phyloP scores from a whole-genome alignment of 2,888 invertebrate genomes.

The Falcaria lacertinaria region DNA sequence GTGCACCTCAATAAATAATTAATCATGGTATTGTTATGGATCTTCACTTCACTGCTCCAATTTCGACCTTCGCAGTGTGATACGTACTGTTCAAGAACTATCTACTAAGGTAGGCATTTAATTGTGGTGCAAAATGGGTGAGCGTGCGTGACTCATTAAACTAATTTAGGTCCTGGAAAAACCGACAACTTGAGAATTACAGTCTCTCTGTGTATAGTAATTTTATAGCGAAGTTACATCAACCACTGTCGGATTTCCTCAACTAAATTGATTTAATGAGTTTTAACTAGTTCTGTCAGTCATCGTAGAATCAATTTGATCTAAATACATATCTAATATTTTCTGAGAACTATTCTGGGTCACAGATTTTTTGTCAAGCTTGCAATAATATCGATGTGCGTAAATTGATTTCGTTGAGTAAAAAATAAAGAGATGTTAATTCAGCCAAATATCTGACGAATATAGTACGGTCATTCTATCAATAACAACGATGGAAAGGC shows the following conservation, averaged over 20 bases:
- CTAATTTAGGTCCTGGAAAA: background rate
- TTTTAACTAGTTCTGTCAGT: background rate
- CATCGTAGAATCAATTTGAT: background rate
- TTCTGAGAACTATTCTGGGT: background rate
- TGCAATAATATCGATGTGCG: too few relatives aligned
- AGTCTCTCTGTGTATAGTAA: constrained; percentile 19
- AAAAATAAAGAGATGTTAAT: too few relatives aligned
- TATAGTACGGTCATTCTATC: constrained; percentile 25
- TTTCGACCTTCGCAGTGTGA: too few relatives aligned
- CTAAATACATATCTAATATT: background rate
- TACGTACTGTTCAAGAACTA: background rate
- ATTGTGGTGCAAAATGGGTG: background rate
- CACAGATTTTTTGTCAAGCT: too few relatives aligned
- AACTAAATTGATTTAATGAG: constrained; percentile 1
- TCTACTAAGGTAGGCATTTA: too few relatives aligned
- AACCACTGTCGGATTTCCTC: constrained; percentile 19
- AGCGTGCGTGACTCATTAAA: background rate
- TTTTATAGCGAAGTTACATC: constrained; percentile 39
- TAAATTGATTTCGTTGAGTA: too few relatives aligned
- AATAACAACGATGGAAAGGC: constrained; percentile 32
- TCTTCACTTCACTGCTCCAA: too few relatives aligned
- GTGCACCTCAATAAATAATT: too few relatives aligned
- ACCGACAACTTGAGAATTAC: background rate
- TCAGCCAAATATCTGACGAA: constrained; percentile 6
- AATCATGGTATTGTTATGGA: too few relatives aligned